A percentile compares a stretch with the other conserved stretches of the same genome.
Conservation (phyloP, 2,113 vertebrate genomes). For the Ophthalmolycus amberensis region DNA sequence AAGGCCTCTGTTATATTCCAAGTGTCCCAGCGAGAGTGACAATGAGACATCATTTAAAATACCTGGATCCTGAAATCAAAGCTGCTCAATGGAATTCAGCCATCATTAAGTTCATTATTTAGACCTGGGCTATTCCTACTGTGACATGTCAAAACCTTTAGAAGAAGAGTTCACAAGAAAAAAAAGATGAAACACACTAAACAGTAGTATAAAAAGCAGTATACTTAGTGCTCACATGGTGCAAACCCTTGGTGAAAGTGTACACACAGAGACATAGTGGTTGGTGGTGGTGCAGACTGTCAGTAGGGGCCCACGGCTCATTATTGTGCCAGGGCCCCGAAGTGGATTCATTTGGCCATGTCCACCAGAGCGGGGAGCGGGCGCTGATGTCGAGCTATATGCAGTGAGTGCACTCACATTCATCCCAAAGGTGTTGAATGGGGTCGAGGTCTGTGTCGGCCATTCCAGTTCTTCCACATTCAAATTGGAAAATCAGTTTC, state of each 20-base stretch:
- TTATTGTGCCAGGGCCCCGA: not conserved
- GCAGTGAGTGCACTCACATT: not conserved
- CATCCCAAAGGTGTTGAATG: not conserved
- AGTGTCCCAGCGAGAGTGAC: no score
- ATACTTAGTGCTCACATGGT: not conserved
- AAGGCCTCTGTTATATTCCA: no score
- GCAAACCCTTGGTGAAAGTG: not conserved
- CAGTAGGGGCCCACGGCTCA: not conserved
- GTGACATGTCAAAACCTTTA: not conserved
- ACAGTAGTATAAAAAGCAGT: not conserved
- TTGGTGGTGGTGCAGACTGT: slow-evolving; percentile 6
- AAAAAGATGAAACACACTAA: not conserved
- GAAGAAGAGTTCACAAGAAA: not conserved
- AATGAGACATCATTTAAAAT: no score
- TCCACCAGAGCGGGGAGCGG: not conserved
- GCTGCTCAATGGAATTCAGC: not conserved
- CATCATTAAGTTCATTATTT: not conserved
- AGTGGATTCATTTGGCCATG: not conserved
- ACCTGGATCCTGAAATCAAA: no score
- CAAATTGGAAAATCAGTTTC: not conserved
- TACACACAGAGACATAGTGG: not conserved
- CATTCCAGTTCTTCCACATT: not conserved
- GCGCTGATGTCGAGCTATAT: not conserved
- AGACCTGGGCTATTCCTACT: not conserved
- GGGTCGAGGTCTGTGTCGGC: not conserved